Conservation (phyloP, 2,888 invertebrate genomes). For the Silvanus unidentatus region DNA sequence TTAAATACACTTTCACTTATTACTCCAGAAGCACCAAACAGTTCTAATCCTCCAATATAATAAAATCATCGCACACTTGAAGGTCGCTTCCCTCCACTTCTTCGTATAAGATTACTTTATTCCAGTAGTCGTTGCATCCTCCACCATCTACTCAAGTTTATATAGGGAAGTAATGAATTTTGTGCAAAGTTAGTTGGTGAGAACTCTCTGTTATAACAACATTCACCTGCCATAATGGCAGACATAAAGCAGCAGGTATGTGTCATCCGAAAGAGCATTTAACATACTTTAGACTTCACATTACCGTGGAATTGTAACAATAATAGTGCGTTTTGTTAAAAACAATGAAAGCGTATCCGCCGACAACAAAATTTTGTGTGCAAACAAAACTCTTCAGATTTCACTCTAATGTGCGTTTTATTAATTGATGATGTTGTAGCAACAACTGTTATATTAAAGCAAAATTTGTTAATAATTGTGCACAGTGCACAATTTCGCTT, state of each 20-base stretch:
- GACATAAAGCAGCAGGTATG: conserved; percentile 4
- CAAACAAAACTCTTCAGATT: conserved; percentile 8
- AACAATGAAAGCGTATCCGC: conserved; percentile 13
- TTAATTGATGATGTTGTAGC: not conserved
- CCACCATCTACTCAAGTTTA: conserved; percentile 20
- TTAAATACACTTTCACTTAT: conserved; percentile 16
- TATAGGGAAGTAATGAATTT: conserved; percentile 22
- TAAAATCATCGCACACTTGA: conserved; percentile 7
- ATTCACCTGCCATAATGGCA: conserved; percentile 4
- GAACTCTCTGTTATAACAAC: not conserved
- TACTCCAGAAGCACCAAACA: conserved; percentile 10
- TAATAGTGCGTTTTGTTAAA: conserved; percentile 7
- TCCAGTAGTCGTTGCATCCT: conserved; percentile 3
- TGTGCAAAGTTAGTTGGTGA: conserved; percentile 8
- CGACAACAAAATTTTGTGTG: conserved; percentile 2
- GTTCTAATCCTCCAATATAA: not conserved
- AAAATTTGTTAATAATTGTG: no score
- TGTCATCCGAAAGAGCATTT: not conserved
- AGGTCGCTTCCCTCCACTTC: conserved; percentile 24
- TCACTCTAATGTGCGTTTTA: conserved; percentile 4
- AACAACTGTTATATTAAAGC: not conserved
- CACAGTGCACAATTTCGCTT: no score
- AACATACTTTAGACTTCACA: conserved; percentile 2
- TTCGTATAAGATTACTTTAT: not conserved
- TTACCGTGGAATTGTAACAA: not conserved